These are phyloP conservation scores for Orthosia cruda DNA, from an alignment of 2,888 invertebrate species.

Conservation along the genomic window DNA sequence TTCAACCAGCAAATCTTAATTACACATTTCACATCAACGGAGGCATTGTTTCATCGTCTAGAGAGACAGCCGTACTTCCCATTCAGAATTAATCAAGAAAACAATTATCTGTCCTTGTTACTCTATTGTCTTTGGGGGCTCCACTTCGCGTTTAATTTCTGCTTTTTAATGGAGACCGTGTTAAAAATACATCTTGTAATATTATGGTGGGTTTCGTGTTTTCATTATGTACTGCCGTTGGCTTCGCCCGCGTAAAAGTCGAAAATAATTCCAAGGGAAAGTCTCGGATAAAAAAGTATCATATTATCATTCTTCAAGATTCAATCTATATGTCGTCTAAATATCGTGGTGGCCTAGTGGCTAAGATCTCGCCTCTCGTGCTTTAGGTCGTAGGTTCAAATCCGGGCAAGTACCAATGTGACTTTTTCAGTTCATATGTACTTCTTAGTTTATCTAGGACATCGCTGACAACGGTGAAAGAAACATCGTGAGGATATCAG, in stretches of 20 bases:
- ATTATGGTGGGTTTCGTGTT: slow-evolving; percentile 54
- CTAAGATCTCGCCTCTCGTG: no score
- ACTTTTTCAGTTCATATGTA: no score
- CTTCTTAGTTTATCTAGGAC: no score
- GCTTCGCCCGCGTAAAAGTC: neutral
- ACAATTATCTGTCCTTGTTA: slow-evolving; percentile 85
- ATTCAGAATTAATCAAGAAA: slow-evolving; percentile 86
- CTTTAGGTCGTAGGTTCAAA: no score
- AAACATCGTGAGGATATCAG: no score
- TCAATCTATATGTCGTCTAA: neutral
- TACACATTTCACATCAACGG: slow-evolving; percentile 34
- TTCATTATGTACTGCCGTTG: slow-evolving; percentile 40
- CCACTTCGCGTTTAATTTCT: slow-evolving; percentile 49
- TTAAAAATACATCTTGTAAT: slow-evolving; percentile 65
- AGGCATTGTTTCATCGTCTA: slow-evolving; percentile 29
- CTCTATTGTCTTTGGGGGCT: slow-evolving; percentile 74
- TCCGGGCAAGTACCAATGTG: no score
- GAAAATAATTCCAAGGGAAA: no score
- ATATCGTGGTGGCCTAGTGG: no score
- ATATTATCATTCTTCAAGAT: neutral
- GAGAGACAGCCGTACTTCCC: slow-evolving; percentile 63
- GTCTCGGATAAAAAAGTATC: neutral
- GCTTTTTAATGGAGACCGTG: slow-evolving; percentile 44
- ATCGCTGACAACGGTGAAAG: no score
- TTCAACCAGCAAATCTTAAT: slow-evolving; percentile 4